Percentiles rank a stretch among this genome's conserved stretches.
Conservation (phyloP, 2,888 invertebrate genomes). For the Ophonus ardosiacus region DNA sequence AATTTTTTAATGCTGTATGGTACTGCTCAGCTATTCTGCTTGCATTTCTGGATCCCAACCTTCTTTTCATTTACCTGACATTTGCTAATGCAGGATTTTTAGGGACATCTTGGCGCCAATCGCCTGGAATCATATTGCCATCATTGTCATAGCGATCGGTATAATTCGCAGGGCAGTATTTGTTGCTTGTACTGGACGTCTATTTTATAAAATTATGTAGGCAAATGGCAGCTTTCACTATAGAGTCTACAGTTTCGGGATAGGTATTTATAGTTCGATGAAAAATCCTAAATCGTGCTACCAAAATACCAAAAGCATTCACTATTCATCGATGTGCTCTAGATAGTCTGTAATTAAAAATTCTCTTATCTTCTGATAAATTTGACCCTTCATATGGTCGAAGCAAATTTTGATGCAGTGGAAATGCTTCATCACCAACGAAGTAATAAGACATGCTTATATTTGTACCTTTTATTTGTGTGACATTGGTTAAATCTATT, state of each 20-base stretch:
- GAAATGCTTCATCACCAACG: conserved; percentile 30
- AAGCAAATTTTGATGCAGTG: neutral
- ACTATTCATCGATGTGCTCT: too few species aligned
- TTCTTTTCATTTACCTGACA: neutral
- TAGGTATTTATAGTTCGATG: neutral
- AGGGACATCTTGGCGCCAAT: neutral
- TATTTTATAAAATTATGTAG: conserved; percentile 35
- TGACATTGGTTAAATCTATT: too few species aligned
- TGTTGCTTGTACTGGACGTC: neutral
- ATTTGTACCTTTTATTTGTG: too few species aligned
- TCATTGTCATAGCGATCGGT: neutral
- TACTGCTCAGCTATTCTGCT: neutral
- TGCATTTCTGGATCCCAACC: conserved; percentile 4
- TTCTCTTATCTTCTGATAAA: neutral
- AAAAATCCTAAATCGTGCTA: too few species aligned
- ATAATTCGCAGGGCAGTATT: neutral
- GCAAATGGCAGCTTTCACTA: neutral
- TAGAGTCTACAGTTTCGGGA: neutral
- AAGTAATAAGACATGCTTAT: too few species aligned
- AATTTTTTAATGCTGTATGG: neutral
- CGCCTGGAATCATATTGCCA: neutral
- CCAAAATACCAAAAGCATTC: too few species aligned
- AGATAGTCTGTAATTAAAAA: too few species aligned
- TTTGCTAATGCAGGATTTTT: neutral
- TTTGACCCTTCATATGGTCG: conserved; percentile 2